Conservation (phyloP, 1,140 invertebrate genomes). For the Caerostris extrusa region DNA sequence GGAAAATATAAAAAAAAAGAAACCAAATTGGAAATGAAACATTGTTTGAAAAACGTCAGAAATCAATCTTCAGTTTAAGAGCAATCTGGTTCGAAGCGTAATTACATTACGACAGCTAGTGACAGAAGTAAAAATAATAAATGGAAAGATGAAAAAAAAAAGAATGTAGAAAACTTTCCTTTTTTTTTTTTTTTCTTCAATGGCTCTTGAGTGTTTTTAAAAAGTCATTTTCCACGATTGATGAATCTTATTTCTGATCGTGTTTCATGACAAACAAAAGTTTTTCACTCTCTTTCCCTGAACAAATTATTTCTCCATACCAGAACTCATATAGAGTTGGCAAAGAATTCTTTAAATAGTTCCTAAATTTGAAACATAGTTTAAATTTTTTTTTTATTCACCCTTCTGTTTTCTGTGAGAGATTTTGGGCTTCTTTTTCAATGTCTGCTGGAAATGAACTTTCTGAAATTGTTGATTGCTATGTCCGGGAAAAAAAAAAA, state of each 20-base stretch:
- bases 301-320: constrained; percentile 51
- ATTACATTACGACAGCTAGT: constrained; percentile 54
- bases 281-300: constrained; percentile 59
- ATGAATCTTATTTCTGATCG: constrained; percentile 71
- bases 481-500: constrained; percentile 3
- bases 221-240: constrained; percentile 67
- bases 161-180: not conserved
- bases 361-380: constrained; percentile 61
- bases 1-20: not conserved
- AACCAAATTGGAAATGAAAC: constrained; percentile 67
- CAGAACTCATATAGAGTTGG: not conserved
- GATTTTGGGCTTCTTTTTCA: constrained; percentile 5
- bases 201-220: constrained; percentile 59
- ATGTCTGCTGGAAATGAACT: constrained; percentile 21
- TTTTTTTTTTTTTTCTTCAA: not conserved
- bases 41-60: constrained; percentile 71
- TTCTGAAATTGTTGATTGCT: constrained; percentile 15
- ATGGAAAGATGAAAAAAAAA: not conserved
- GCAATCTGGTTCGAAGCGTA: constrained; percentile 48
- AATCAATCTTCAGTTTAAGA: constrained; percentile 73
- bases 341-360: constrained; percentile 62
- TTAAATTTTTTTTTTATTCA: constrained; percentile 66
- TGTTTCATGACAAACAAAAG: constrained; percentile 61
- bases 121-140: constrained; percentile 3
- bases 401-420: not conserved